Conservation (phyloP, 2,888 invertebrate species). For the Phlogophora meticulosa region DNA sequence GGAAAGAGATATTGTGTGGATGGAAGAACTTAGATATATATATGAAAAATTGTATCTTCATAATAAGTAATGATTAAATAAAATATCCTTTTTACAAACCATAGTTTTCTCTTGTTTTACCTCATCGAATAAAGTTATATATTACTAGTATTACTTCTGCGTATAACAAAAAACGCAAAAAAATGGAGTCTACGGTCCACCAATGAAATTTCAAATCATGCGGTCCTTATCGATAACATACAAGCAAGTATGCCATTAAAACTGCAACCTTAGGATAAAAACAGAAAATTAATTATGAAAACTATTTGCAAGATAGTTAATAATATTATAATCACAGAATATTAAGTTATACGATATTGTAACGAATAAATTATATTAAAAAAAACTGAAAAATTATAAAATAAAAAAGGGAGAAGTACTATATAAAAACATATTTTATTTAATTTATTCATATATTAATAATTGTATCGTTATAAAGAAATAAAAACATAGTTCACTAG, state of each 20-base stretch:
- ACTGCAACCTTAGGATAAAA: accelerated
- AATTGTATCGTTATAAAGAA: no score
- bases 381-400: no score
- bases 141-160: no score
- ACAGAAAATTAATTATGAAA: accelerated
- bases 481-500: no score
- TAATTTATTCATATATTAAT: no score
- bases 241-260: not conserved
- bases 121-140: not conserved
- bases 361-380: no score
- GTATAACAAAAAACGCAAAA: constrained; percentile 19
- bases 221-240: not conserved
- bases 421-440: no score
- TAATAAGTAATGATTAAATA: constrained; percentile 53
- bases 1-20: constrained; percentile 84
- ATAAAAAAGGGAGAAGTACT: no score
- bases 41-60: constrained; percentile 85
- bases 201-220: not conserved
- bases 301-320: no score
- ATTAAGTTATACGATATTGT: no score
- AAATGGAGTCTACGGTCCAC: not conserved
- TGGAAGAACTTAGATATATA: constrained; percentile 84
- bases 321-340: no score
- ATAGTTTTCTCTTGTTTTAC: not conserved
- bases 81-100: not conserved